These are phyloP conservation scores for Sycophila texana DNA, from an alignment of 2,888 invertebrate species.

Conservation along the genomic window DNA sequence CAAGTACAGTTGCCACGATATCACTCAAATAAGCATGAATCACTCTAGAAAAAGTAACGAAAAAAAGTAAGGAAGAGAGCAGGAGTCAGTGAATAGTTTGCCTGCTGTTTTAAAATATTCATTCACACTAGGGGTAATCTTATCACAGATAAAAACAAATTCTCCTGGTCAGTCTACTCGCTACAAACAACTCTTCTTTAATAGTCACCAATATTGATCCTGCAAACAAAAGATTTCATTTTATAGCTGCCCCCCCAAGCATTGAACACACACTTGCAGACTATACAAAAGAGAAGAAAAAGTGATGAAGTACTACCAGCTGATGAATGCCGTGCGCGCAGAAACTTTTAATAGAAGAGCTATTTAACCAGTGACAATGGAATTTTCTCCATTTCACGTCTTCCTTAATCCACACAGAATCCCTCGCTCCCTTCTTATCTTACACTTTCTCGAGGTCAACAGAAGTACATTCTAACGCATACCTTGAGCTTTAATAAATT, in stretches of 20 bases:
- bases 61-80: background rate
- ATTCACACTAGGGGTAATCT: background rate
- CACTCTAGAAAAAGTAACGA: background rate
- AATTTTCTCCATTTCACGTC: no score
- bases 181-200: background rate
- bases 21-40: no score
- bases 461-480: no score
- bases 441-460: no score
- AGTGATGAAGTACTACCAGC: background rate
- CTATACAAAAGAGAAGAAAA: conserved; percentile 27
- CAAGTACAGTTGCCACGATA: no score
- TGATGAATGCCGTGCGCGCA: background rate
- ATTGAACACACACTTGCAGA: background rate
- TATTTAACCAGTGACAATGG: no score
- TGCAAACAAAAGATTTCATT: conserved; percentile 38
- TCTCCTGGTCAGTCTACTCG: background rate
- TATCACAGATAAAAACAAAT: background rate
- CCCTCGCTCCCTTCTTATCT: no score
- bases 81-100: background rate
- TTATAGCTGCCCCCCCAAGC: background rate
- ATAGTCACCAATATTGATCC: conserved; percentile 26
- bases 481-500: no score
- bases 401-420: no score
- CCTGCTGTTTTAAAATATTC: background rate
- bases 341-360: conserved; percentile 21